Evolutionary conservation across 2,797 vertebrate species (phyloP).

Genomic region (Odontamblyopus rebecca): DNA sequence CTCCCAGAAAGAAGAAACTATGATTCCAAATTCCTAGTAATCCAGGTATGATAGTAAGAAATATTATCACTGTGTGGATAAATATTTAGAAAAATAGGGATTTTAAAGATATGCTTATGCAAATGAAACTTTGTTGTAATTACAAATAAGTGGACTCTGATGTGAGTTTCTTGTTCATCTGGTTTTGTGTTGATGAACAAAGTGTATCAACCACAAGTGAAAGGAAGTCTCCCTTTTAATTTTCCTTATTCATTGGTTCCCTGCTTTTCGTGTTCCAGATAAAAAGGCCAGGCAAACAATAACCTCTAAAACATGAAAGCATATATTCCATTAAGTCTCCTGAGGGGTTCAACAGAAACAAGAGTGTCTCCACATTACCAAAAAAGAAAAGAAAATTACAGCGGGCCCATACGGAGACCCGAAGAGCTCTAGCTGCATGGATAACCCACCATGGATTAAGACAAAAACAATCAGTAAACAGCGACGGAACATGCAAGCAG

Average conservation of each 20-base stretch:
- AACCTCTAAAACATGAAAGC: conserved; percentile 55
- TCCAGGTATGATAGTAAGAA: neutral
- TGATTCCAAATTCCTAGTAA: no score
- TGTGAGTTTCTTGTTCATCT: conserved; percentile 20
- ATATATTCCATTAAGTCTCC: conserved; percentile 63
- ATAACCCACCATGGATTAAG: conserved; percentile 65
- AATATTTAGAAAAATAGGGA: neutral
- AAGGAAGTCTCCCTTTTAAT: conserved; percentile 46
- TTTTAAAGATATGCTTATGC: neutral
- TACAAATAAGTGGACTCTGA: conserved; percentile 12
- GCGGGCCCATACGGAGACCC: conserved; percentile 56
- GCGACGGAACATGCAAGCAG: conserved; percentile 42
- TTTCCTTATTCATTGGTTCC: conserved; percentile 51
- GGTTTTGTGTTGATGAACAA: conserved; percentile 14
- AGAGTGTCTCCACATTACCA: conserved; percentile 56
- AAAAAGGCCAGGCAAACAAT: conserved; percentile 50
- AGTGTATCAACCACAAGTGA: conserved; percentile 42
- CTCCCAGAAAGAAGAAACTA: no score
- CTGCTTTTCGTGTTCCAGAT: conserved; percentile 41
- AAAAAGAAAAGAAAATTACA: conserved; percentile 48
- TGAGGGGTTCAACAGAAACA: conserved; percentile 51
- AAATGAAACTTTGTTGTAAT: neutral
- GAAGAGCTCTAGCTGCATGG: conserved; percentile 57
- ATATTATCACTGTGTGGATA: neutral
- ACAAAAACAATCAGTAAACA: conserved; percentile 64